These are phyloP conservation scores for Gavia stellata DNA, from an alignment of 2,113 vertebrate genomes.

Conservation along the genomic window DNA sequence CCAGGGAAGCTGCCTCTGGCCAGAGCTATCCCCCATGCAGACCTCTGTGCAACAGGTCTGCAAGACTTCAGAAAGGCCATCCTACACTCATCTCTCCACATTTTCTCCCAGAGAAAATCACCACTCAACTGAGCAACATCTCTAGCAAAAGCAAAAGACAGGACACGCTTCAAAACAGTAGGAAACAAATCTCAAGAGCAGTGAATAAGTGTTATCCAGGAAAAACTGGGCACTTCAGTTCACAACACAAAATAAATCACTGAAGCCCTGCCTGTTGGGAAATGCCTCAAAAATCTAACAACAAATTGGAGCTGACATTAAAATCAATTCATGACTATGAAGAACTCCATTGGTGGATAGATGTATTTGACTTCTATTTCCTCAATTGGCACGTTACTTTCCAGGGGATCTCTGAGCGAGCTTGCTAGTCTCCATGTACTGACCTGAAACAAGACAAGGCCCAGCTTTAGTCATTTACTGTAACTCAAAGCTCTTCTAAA, in stretches of 20 bases:
- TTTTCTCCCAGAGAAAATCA: not conserved
- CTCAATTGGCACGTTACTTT: not conserved
- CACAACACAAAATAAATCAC: slow-evolving; percentile 3
- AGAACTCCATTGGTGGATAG: not conserved
- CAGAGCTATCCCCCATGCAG: not conserved
- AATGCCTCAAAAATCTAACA: slow-evolving; percentile 29
- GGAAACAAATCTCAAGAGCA: not conserved
- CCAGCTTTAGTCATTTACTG: not conserved
- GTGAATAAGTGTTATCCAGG: not conserved
- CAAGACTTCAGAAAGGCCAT: not conserved
- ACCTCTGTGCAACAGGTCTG: not conserved
- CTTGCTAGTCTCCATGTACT: not conserved
- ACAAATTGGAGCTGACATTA: slow-evolving; percentile 17
- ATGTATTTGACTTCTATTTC: slow-evolving; percentile 14
- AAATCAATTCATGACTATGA: slow-evolving; percentile 15
- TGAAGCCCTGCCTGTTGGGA: not conserved
- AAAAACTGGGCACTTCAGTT: not conserved
- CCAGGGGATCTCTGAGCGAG: not conserved
- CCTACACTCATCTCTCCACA: not conserved
- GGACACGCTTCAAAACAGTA: not conserved
- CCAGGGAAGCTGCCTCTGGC: not conserved
- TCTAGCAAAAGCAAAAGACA: not conserved
- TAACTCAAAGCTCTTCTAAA: not conserved
- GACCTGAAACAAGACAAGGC: not conserved
- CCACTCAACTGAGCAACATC: not conserved